Conservation (phyloP, 2,113 vertebrate genomes). For the Cercocebus atys region DNA sequence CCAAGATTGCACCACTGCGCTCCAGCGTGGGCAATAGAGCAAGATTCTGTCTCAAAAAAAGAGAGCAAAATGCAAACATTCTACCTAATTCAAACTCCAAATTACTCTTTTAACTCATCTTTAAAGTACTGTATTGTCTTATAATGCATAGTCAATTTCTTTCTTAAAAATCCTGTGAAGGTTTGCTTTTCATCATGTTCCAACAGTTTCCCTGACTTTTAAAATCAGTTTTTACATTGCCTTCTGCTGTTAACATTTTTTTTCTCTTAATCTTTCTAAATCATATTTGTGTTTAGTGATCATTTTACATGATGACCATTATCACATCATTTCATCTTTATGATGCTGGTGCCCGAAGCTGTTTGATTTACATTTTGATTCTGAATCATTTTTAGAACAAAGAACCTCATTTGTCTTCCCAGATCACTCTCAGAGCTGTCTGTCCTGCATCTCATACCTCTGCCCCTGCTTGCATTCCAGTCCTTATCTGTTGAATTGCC, state of each 20-base stretch:
- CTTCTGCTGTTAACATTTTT: background rate
- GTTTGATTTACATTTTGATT: background rate
- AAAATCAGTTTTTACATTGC: background rate
- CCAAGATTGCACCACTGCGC: too few species aligned
- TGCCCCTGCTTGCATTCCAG: background rate
- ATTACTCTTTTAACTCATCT: slow-evolving; percentile 31
- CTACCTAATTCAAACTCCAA: slow-evolving; percentile 4
- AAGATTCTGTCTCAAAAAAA: too few species aligned
- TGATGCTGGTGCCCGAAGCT: background rate
- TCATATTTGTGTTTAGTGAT: background rate
- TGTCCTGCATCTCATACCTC: background rate
- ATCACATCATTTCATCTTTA: background rate
- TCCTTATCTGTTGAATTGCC: background rate
- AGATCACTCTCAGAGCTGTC: background rate
- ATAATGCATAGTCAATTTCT: background rate
- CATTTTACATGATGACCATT: background rate
- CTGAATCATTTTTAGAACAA: background rate
- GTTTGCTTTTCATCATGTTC: background rate
- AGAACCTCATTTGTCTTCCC: background rate
- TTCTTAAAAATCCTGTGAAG: slow-evolving; percentile 18
- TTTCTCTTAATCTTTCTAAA: background rate
- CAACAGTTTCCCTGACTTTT: background rate
- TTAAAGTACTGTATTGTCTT: slow-evolving; percentile 21
- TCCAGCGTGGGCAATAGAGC: too few species aligned
- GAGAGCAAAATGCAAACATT: background rate